Base-by-base conservation (phyloP, 1,140 invertebrate species). In the Heliconius melpomene region DNA sequence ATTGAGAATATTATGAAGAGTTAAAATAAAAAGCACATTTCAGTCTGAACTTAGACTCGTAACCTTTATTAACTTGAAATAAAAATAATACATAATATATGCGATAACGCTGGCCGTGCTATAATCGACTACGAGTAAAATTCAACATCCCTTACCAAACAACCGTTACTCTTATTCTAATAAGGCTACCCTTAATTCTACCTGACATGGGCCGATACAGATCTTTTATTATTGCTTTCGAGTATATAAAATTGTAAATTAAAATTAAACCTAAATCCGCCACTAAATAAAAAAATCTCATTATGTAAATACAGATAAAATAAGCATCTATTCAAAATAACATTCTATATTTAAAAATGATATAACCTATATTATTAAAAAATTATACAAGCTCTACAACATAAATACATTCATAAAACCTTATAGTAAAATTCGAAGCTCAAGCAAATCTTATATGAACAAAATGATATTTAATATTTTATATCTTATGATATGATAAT, bases 161-260 rank as follows among this genome's bases (percentile, higher is more conserved):
- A 86, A 90, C 85, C 84, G 82, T 89, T 88, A 89, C 82, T 89
- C 90, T 93, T 93, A 93, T 74, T 84, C 93, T 93, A 94, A 85
- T 94, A 94, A 94, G 93, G 93, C 93, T 94, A 94, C 89, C 90
- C 91, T 93, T 93, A 94, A 82, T 82, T 74, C 74, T 77, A 82
- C 66, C 81, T 82, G 75, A 82, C 76, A 78, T 86, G 83, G 79
- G 84, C 88, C 82, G 79, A 86, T 82, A 79, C 83, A 89, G 60
- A 79, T 77, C 78, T 54, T 66, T 29, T 75, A 81, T 78, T 82
- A 84, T 82, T 84, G 83, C 83, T 80, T 80, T 84, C 26, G 60
- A 66, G 60, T 29, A 66, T 66, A 66, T 29, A 66, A 66, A 66
- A 66, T 29, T 29, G 9, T 66, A 29, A 66, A 66, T 16, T 66